Percentiles rank a stretch among this genome's conserved stretches.
phyloP scores from a whole-genome alignment of 2,113 vertebrate genomes.

The Cryptoleucopteryx plumbea region DNA sequence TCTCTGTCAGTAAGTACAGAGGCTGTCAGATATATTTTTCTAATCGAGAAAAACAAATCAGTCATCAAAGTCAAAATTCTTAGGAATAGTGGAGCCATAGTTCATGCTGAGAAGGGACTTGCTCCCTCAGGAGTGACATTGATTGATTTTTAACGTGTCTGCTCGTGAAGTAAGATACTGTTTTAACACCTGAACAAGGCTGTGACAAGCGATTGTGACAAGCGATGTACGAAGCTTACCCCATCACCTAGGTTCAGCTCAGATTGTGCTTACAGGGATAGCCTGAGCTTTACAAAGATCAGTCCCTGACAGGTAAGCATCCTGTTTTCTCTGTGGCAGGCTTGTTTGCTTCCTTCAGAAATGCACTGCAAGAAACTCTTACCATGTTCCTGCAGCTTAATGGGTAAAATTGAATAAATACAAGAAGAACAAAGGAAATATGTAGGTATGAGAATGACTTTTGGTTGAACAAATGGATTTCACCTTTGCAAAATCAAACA shows the following conservation, averaged over 20 bases:
- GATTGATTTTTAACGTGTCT: constrained; percentile 8
- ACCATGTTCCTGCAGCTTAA: neutral
- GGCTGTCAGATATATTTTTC: neutral
- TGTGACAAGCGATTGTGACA: neutral
- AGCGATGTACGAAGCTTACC: neutral
- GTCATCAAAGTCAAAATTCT: constrained; percentile 4
- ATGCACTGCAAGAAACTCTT: neutral
- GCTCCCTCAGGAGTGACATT: neutral
- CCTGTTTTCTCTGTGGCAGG: neutral
- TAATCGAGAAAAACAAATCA: constrained; percentile 26
- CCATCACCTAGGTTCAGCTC: neutral
- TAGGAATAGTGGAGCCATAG: neutral
- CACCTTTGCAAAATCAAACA: constrained; percentile 32
- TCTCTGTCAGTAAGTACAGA: constrained; percentile 1
- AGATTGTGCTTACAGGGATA: neutral
- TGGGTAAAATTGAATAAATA: neutral
- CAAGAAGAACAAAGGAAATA: constrained; percentile 22
- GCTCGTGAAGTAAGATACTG: neutral
- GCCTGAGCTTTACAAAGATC: neutral
- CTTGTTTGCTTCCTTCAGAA: neutral
- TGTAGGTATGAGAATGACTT: neutral
- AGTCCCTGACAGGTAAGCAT: neutral
- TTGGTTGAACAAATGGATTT: constrained; percentile 49
- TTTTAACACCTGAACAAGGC: neutral
- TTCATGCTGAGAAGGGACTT: neutral